These are phyloP conservation scores for Lucifuga dentata DNA, from an alignment of 2,113 vertebrate species.

Conservation along the genomic window DNA sequence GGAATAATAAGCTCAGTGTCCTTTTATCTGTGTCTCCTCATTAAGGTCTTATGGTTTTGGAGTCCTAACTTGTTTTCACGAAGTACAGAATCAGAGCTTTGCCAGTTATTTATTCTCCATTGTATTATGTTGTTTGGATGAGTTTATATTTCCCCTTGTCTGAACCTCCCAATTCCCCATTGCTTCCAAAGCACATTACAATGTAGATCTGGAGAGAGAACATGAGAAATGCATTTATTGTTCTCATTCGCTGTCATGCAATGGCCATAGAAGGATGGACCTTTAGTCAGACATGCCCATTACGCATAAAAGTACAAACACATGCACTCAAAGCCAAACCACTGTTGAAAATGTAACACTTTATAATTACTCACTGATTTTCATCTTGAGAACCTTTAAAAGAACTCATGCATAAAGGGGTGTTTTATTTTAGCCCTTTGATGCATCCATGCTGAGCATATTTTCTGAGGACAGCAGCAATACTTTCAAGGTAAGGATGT, in stretches of 20 bases:
- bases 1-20: conserved; percentile 8
- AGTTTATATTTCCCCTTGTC: conserved; percentile 16
- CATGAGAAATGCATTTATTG: conserved; percentile 41
- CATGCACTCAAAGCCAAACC: conserved; percentile 9
- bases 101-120: conserved; percentile 10
- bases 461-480: conserved; percentile 63
- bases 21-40: conserved; percentile 20
- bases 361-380: conserved; percentile 19
- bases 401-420: conserved; percentile 16
- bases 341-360: conserved; percentile 27
- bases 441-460: conserved; percentile 25
- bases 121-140: conserved; percentile 6
- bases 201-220: not conserved
- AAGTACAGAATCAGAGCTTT: conserved; percentile 33
- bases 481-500: conserved; percentile 72
- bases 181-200: conserved; percentile 10
- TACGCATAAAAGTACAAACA: conserved; percentile 19
- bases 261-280: not conserved
- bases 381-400: conserved; percentile 30
- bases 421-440: conserved; percentile 22
- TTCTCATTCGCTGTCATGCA: conserved; percentile 21
- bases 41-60: conserved; percentile 33
- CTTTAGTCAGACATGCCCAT: not conserved
- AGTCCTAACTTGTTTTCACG: conserved; percentile 30
- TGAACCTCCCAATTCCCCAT: not conserved